Evolutionary conservation across 2,888 invertebrate species (phyloP).

Genomic region (Dione vanillae): DNA sequence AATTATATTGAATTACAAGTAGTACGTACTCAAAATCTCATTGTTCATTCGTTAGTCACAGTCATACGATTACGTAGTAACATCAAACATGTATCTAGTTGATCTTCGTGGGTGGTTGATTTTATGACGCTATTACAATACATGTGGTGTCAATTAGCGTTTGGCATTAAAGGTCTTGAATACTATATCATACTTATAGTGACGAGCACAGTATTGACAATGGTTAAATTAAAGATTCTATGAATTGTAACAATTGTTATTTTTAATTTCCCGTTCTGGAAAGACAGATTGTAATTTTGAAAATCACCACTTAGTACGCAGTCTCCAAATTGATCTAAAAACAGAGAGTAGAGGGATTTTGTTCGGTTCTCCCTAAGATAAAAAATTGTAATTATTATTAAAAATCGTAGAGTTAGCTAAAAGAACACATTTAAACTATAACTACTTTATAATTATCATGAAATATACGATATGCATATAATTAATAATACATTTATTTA

Average conservation of each 20-base stretch:
- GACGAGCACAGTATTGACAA: neutral
- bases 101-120: conserved; percentile 19
- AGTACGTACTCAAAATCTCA: conserved; percentile 14
- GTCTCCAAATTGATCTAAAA: no score
- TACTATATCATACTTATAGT: neutral
- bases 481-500: neutral
- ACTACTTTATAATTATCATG: no score
- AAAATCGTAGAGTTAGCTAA: no score
- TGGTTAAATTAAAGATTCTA: neutral
- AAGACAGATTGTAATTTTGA: no score
- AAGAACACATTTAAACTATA: no score
- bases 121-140: conserved; percentile 20
- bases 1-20: neutral
- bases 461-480: no score
- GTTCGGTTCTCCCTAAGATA: no score
- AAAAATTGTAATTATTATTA: no score
- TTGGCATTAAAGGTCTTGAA: neutral
- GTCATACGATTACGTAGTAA: neutral
- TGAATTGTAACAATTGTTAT: neutral
- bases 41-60: conserved; percentile 18
- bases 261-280: neutral
- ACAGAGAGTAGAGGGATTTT: no score
- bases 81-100: neutral
- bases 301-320: no score
- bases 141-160: conserved; percentile 16